A percentile compares a stretch with the other conserved stretches of the same genome.
These are phyloP conservation scores for Drosophila anomalata DNA, from an alignment of 2,888 invertebrate genomes.

Conservation along the genomic window DNA sequence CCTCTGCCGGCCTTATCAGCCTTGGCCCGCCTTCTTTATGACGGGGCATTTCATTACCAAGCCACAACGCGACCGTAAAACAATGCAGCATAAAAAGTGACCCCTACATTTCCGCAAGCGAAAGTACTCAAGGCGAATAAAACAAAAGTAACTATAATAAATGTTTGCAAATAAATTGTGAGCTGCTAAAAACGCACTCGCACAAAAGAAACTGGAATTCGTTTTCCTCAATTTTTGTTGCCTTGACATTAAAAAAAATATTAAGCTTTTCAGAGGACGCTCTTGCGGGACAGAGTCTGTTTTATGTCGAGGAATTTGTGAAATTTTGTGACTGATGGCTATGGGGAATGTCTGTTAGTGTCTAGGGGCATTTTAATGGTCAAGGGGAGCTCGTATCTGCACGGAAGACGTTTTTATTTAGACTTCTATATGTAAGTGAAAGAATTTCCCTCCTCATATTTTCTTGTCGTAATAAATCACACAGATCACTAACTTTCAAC, in stretches of 20 bases:
- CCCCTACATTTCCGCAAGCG: constrained; percentile 41
- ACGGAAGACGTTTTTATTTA: background rate
- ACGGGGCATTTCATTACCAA: constrained; percentile 43
- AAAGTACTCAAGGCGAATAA: constrained; percentile 71
- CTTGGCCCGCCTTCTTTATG: constrained; percentile 48
- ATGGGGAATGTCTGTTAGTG: constrained; percentile 6
- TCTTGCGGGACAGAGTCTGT: constrained; percentile 68
- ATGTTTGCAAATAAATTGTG: constrained; percentile 76
- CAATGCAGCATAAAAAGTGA: constrained; percentile 72
- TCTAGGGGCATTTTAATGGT: constrained; percentile 6
- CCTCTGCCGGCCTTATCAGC: constrained; percentile 61
- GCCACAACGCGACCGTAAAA: constrained; percentile 67
- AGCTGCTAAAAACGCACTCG: constrained; percentile 59
- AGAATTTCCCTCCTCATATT: background rate
- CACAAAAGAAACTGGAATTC: constrained; percentile 7
- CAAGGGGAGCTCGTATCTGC: constrained; percentile 3
- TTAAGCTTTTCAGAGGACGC: constrained; percentile 52
- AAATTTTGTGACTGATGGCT: constrained; percentile 72
- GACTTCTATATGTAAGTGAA: background rate
- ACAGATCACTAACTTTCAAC: background rate
- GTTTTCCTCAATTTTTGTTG: constrained; percentile 45
- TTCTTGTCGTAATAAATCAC: background rate
- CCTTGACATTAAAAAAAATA: constrained; percentile 59
- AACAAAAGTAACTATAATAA: constrained; percentile 79
- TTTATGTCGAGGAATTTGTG: constrained; percentile 71